A percentile compares a stretch with the other conserved stretches of the same genome.
These are phyloP conservation scores for Drosophila setifemur DNA, from an alignment of 1,140 invertebrate genomes.

Conservation along the genomic window DNA sequence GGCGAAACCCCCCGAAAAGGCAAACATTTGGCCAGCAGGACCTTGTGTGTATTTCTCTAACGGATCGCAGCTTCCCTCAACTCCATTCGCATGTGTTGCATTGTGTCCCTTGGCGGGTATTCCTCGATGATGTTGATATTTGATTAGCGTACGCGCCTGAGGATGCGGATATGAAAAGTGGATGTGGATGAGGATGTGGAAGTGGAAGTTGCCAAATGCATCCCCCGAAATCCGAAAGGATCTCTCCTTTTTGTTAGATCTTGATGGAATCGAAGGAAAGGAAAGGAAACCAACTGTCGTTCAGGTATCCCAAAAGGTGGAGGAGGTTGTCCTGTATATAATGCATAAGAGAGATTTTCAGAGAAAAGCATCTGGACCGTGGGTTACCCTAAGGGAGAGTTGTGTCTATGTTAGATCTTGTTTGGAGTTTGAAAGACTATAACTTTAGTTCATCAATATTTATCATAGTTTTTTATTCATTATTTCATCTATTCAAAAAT, in stretches of 20 bases:
- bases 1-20: slow-evolving; percentile 37
- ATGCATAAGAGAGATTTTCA: too few species aligned
- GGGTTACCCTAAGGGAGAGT: too few species aligned
- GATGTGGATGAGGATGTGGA: slow-evolving; percentile 11
- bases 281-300: slow-evolving; percentile 51
- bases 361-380: too few species aligned
- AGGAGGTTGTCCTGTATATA: background rate
- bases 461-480: too few species aligned
- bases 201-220: slow-evolving; percentile 48
- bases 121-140: slow-evolving; percentile 57
- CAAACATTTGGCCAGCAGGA: slow-evolving; percentile 38
- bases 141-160: slow-evolving; percentile 57
- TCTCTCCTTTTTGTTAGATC: slow-evolving; percentile 61
- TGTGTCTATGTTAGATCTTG: too few species aligned
- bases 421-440: too few species aligned
- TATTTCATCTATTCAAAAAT: too few species aligned
- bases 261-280: slow-evolving; percentile 24
- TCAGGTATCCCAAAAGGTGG: slow-evolving; percentile 45
- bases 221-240: slow-evolving; percentile 16
- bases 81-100: slow-evolving; percentile 67
- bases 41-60: slow-evolving; percentile 26
- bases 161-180: slow-evolving; percentile 34
- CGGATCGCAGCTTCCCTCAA: slow-evolving; percentile 49
- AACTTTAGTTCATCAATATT: too few species aligned
- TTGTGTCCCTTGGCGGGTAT: slow-evolving; percentile 58